Percentiles rank a stretch among this genome's conserved stretches.
phyloP scores from a whole-genome alignment of 1,140 invertebrate genomes.

The Agraylea sexmaculata region DNA sequence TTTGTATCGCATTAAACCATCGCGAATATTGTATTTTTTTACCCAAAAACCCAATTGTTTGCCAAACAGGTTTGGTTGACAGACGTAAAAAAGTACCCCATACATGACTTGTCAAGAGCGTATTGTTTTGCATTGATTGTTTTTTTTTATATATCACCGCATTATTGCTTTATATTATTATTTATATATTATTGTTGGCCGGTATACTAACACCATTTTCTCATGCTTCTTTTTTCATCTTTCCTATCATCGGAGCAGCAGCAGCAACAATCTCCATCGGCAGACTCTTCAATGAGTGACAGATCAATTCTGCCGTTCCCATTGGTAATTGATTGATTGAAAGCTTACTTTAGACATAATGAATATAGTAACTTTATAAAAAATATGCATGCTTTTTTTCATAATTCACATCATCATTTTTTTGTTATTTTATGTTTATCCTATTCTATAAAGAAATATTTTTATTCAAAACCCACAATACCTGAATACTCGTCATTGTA shows the following conservation, averaged over 20 bases:
- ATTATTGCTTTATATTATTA: no score
- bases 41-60: no score
- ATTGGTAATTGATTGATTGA: conserved; percentile 34
- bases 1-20: no score
- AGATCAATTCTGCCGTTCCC: conserved; percentile 37
- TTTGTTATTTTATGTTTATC: no score
- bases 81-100: neutral
- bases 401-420: conserved; percentile 12
- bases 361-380: conserved; percentile 33
- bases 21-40: no score
- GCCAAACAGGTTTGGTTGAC: conserved; percentile 12
- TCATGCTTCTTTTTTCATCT: no score
- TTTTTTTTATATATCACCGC: neutral
- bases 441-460: no score
- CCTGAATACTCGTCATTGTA: no score
- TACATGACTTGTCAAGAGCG: neutral
- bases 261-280: conserved; percentile 40
- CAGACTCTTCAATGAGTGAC: conserved; percentile 41
- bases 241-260: conserved; percentile 32
- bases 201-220: no score
- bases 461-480: no score
- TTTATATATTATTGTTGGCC: neutral
- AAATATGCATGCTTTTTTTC: conserved; percentile 19
- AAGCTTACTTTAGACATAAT: conserved; percentile 32
- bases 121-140: neutral